These are phyloP conservation scores for Chouioia cunea DNA, from an alignment of 2,888 invertebrate species.

Conservation along the genomic window DNA sequence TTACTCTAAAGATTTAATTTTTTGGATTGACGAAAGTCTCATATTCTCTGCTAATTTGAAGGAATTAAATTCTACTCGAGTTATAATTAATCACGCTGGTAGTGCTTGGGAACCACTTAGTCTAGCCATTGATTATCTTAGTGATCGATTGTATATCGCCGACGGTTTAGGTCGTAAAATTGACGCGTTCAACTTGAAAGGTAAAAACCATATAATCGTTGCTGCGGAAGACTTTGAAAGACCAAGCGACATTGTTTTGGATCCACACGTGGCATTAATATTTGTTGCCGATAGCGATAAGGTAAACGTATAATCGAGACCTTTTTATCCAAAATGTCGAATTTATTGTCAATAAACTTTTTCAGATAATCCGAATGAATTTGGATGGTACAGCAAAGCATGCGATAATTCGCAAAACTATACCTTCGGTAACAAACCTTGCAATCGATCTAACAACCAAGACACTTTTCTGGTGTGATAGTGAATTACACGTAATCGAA, in stretches of 20 bases:
- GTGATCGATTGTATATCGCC: too few relatives aligned
- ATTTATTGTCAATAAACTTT: too few relatives aligned
- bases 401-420: background rate
- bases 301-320: background rate
- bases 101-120: too few relatives aligned
- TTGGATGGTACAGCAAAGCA: conserved; percentile 9
- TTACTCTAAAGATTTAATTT: too few relatives aligned
- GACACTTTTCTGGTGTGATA: conserved; percentile 12
- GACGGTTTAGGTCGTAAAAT: background rate
- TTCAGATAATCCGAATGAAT: conserved; percentile 12
- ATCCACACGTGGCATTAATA: background rate
- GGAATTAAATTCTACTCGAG: too few relatives aligned
- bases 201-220: background rate
- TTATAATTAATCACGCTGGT: too few relatives aligned
- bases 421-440: background rate
- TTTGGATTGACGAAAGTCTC: too few relatives aligned
- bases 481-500: background rate
- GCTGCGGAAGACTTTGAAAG: background rate
- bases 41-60: too few relatives aligned
- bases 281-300: conserved; percentile 10
- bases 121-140: too few relatives aligned
- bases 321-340: too few relatives aligned
- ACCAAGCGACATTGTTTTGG: conserved; percentile 9
- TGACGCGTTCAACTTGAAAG: conserved; percentile 6
- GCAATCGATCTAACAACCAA: background rate